phyloP scores from a whole-genome alignment of 2,113 vertebrate genomes.

The Psittacula cyanocephala region DNA sequence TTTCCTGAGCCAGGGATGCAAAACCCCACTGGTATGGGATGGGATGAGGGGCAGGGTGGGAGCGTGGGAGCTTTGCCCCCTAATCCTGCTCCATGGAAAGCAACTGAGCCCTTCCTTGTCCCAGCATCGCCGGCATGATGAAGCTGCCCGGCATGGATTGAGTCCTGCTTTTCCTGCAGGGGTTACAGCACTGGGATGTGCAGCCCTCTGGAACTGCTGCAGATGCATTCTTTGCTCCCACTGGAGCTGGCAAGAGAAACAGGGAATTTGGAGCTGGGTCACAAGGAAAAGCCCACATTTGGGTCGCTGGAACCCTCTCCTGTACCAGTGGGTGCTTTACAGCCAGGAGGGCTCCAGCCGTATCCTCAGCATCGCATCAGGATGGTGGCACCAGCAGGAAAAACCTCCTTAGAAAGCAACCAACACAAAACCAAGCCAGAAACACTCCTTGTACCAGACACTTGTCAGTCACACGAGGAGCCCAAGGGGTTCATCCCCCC shows the following conservation, averaged over 20 bases:
- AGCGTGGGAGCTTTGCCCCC: fast-evolving
- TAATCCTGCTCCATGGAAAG: fast-evolving
- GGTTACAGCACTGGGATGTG: fast-evolving
- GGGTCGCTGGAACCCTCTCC: too few relatives aligned
- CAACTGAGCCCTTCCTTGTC: not conserved
- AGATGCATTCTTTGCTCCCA: not conserved
- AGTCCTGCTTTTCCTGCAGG: not conserved
- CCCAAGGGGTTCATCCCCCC: fast-evolving
- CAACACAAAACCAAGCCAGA: not conserved
- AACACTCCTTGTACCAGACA: not conserved
- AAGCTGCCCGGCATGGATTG: not conserved
- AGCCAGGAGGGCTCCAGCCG: not conserved
- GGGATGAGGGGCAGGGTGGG: not conserved
- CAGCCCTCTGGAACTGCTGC: not conserved
- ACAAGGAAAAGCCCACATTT: fast-evolving
- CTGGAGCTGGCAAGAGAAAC: not conserved
- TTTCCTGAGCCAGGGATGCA: not conserved
- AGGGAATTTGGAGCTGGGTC: not conserved
- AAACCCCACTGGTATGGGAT: not conserved
- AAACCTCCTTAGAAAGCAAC: not conserved
- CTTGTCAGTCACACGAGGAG: not conserved
- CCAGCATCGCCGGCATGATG: fast-evolving
- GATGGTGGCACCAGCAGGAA: not conserved
- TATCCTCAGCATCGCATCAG: not conserved
- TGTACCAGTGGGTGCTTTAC: fast-evolving